A percentile compares a stretch with the other conserved stretches of the same genome.
Evolutionary conservation across 2,113 vertebrate species (phyloP).

Genomic region (Bolborhynchus lineola): DNA sequence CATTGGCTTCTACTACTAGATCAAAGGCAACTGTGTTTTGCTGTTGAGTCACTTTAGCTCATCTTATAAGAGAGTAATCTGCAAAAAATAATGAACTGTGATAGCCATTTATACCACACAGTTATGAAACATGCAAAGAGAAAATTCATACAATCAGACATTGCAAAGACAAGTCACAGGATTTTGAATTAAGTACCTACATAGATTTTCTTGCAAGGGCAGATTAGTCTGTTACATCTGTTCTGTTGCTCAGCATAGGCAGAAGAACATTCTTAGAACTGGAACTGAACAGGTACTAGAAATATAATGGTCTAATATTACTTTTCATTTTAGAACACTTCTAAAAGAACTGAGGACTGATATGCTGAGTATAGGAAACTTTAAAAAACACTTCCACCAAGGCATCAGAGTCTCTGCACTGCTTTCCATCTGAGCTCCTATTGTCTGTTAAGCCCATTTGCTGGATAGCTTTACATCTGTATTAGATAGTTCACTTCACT

Average conservation of each 20-base stretch:
- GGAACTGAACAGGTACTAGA: neutral
- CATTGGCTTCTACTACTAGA: neutral
- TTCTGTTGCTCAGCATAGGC: neutral
- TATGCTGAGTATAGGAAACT: neutral
- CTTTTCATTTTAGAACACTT: constrained; percentile 10
- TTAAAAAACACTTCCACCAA: constrained; percentile 12
- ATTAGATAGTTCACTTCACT: neutral
- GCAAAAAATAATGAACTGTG: neutral
- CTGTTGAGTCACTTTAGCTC: neutral
- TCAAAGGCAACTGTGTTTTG: neutral
- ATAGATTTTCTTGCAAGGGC: neutral
- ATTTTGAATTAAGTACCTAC: neutral
- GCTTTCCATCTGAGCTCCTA: neutral
- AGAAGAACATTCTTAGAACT: neutral
- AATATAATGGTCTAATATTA: constrained; percentile 26
- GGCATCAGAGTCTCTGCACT: neutral
- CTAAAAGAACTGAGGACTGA: neutral
- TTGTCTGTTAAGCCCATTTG: neutral
- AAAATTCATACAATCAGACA: neutral
- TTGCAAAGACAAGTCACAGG: neutral
- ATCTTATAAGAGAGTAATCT: neutral
- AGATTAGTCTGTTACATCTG: neutral
- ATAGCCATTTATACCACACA: neutral
- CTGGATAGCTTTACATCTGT: neutral
- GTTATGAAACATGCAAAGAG: neutral